Conservation (phyloP, 1,140 invertebrate species). For the Bombus soroeensis region DNA sequence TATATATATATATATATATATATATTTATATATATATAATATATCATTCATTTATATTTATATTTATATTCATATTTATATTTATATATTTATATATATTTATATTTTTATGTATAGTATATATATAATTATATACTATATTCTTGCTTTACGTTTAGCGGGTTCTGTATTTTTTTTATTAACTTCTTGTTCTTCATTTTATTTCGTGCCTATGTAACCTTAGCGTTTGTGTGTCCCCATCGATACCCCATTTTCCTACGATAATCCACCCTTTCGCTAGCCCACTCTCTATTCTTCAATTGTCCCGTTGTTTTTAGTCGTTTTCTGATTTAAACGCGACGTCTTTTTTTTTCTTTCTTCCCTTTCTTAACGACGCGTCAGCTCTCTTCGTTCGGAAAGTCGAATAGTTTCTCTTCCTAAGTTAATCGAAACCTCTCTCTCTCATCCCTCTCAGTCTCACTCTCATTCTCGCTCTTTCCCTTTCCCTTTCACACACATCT, state of each 20-base stretch:
- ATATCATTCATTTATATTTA: conserved; percentile 66
- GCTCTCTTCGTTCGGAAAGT: conserved; percentile 28
- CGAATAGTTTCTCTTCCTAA: neutral
- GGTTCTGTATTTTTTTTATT: conserved; percentile 12
- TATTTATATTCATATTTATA: conserved; percentile 60
- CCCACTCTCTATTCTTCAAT: neutral
- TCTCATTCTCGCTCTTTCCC: neutral
- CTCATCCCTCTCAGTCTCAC: too few species aligned
- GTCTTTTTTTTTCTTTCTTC: conserved; percentile 38
- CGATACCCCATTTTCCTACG: conserved; percentile 16
- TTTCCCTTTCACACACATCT: neutral
- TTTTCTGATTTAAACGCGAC: neutral
- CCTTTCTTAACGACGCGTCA: neutral
- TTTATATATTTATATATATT: conserved; percentile 56
- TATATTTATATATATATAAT: conserved; percentile 74
- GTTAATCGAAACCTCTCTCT: too few species aligned
- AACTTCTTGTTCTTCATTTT: neutral
- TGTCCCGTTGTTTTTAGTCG: neutral
- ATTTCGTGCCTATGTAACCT: conserved; percentile 34
- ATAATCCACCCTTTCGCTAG: neutral
- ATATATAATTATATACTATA: conserved; percentile 68
- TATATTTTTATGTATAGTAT: conserved; percentile 54
- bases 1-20: conserved; percentile 70
- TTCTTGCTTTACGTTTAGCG: conserved; percentile 57
- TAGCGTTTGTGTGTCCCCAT: conserved; percentile 57